A percentile compares a stretch with the other conserved stretches of the same genome.
Conservation (phyloP, 2,797 vertebrate genomes). For the Loris lydekkerianus region DNA sequence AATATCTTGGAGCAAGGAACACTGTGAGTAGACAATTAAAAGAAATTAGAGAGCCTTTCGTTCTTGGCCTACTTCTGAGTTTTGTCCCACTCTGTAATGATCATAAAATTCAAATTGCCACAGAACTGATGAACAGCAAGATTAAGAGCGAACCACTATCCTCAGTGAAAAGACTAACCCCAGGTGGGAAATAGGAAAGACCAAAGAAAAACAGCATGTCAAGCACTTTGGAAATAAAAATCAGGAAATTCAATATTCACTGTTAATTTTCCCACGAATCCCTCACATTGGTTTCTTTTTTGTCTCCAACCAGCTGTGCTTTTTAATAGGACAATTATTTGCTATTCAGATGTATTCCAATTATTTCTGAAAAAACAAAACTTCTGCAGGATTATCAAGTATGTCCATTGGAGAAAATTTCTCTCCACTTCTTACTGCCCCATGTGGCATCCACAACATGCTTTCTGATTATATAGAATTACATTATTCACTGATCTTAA, state of each 20-base stretch:
- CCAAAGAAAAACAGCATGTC: slow-evolving; percentile 20
- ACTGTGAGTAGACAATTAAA: background rate
- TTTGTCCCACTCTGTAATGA: slow-evolving; percentile 48
- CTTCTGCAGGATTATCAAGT: slow-evolving; percentile 37
- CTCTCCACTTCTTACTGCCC: background rate
- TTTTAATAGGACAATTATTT: slow-evolving; percentile 78
- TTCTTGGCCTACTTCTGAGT: slow-evolving; percentile 14
- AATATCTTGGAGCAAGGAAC: background rate
- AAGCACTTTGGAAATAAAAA: slow-evolving; percentile 59
- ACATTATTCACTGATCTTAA: background rate
- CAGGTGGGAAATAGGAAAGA: slow-evolving; percentile 70
- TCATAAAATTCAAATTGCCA: slow-evolving; percentile 46
- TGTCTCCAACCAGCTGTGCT: slow-evolving; percentile 75
- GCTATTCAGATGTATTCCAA: slow-evolving; percentile 69
- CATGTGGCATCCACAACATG: accelerated
- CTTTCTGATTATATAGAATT: slow-evolving; percentile 34
- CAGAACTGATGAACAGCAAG: slow-evolving; percentile 63
- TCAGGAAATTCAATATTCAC: slow-evolving; percentile 64
- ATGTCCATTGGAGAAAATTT: slow-evolving; percentile 1
- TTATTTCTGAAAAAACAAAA: slow-evolving; percentile 67
- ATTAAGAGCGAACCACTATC: background rate
- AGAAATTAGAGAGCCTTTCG: background rate
- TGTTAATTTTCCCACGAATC: slow-evolving; percentile 65
- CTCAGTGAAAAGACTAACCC: slow-evolving; percentile 42
- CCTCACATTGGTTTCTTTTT: slow-evolving; percentile 51